Base-by-base conservation (phyloP, 2,888 invertebrate species). In the Biston betularia region DNA sequence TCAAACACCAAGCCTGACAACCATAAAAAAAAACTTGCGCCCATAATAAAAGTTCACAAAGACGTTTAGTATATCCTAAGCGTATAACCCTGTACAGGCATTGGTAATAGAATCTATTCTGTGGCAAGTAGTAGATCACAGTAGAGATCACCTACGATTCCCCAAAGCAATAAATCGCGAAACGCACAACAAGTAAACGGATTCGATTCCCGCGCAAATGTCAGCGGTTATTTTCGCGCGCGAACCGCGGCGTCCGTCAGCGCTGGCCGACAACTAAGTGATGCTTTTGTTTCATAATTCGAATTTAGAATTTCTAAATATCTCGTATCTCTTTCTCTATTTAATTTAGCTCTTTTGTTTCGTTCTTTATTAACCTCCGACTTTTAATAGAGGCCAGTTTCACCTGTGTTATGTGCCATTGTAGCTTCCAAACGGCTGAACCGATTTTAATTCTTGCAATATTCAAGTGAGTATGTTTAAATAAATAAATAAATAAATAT, bases 161-260 rank as follows among this genome's bases (percentile, higher is more conserved):
- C 58, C 10, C 33, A 54, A 63, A 63, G 63, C 63, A 61, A 54
- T 61, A 63, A 65, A 60, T 62, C 52, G 53, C 50, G 42, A 54
- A 54, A 45, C 64, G 44, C 52, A 59, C 63, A 67, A 59, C 63
- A 55, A 67, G 67, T 58, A 63, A 63, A 67, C 76, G 75, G 75
- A 58, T 82, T 84, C 80, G 82, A 83, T 86, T 85, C 84, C 80
- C 79, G 79, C 79, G 83, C 72, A 89, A 90, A 90, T 89, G 90
- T 89, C 90, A 89, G 74, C 75, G 85, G 86, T 88, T 90, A 90
- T 90, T 90, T 89, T 85, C 77, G 88, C 79, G 75, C 81, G 78
- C 73, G 70, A 78, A 73, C 70, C 68, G 40, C 38, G 46, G 73
- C 76, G 79, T 79, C 81, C 73, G 78, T 82, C 81, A 80, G 68